Conservation (phyloP, 2,888 invertebrate genomes). For the Slavum lentiscoides region DNA sequence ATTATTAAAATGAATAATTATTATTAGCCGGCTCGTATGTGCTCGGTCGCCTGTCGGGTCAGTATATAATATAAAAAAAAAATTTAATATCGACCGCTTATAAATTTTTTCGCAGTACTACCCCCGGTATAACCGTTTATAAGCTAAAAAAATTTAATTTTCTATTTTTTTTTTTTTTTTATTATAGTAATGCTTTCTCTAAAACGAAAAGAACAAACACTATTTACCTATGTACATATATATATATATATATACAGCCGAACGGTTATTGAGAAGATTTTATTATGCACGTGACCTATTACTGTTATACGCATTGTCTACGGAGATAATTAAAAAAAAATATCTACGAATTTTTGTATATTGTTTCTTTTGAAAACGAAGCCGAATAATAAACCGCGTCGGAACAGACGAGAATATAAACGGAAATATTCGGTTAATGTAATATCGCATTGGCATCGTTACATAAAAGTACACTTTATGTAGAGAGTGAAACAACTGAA, state of each 20-base stretch:
- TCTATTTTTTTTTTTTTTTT: not conserved
- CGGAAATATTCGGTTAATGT: not conserved
- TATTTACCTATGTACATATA: too few relatives aligned
- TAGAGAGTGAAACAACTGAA: not conserved
- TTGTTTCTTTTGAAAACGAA: not conserved
- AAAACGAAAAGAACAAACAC: not conserved
- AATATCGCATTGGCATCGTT: not conserved
- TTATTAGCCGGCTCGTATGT: not conserved
- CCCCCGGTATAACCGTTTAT: not conserved
- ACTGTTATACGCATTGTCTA: conserved; percentile 9
- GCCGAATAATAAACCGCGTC: too few relatives aligned
- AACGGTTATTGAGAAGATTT: not conserved
- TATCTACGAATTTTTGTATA: not conserved
- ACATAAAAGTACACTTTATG: not conserved
- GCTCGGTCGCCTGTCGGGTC: not conserved
- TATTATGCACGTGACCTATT: not conserved
- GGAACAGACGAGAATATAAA: not conserved
- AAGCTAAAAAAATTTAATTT: not conserved
- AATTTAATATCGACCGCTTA: not conserved
- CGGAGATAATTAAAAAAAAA: too few relatives aligned
- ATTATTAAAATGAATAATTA: conserved; percentile 21
- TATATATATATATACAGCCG: not conserved
- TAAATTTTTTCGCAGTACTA: too few relatives aligned
- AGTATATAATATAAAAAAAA: not conserved
- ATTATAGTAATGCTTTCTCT: conserved; percentile 21